Conservation (phyloP, 2,113 vertebrate genomes). For the Seriola aureovittata region DNA sequence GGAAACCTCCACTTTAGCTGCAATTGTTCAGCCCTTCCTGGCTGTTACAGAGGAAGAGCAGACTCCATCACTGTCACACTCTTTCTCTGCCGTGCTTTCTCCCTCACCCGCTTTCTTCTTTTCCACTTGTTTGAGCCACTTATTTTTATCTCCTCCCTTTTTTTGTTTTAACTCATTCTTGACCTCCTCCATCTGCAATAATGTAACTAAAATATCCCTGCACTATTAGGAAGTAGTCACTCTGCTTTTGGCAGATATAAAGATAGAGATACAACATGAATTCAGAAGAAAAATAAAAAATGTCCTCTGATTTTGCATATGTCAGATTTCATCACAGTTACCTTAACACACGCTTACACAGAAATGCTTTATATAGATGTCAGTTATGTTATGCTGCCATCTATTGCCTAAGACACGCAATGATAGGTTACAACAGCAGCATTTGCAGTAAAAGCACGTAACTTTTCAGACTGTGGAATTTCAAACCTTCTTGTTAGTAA, state of each 20-base stretch:
- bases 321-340: background rate
- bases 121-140: background rate
- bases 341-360: background rate
- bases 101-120: background rate
- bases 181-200: background rate
- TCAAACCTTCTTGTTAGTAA: no score
- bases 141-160: background rate
- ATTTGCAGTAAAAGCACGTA: no score
- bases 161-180: background rate
- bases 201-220: background rate
- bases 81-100: slow-evolving; percentile 13
- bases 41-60: slow-evolving; percentile 36
- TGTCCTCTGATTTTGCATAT: background rate
- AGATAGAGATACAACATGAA: background rate
- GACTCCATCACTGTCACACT: slow-evolving; percentile 39
- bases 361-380: background rate
- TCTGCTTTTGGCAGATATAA: background rate
- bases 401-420: slow-evolving; percentile 41
- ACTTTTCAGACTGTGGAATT: no score
- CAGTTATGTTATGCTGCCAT: slow-evolving; percentile 65
- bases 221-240: background rate
- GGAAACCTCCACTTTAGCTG: slow-evolving; percentile 45
- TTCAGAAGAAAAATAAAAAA: background rate
- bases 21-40: slow-evolving; percentile 70
- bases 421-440: background rate